A percentile compares a stretch with the other conserved stretches of the same genome.
Evolutionary conservation across 2,888 invertebrate genomes (phyloP).

Genomic region (Pollenia angustigena): DNA sequence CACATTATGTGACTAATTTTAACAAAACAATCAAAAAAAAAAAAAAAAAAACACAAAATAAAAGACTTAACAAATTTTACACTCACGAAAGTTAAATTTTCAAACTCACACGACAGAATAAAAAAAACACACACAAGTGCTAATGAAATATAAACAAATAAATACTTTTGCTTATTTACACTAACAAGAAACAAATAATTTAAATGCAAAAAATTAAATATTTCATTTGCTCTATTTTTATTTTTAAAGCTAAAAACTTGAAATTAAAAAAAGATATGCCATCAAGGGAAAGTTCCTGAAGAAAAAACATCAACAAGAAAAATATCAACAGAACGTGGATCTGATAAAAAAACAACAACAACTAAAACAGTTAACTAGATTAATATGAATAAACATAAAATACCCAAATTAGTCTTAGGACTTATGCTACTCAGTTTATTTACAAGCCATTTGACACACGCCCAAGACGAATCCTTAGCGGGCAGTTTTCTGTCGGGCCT

Average conservation of each 20-base stretch:
- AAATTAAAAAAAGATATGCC: constrained; percentile 62
- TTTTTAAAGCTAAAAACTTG: constrained; percentile 44
- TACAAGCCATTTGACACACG: constrained; percentile 33
- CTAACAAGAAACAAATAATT: neutral
- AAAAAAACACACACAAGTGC: constrained; percentile 1
- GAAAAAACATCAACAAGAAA: neutral
- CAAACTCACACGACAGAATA: too few species aligned
- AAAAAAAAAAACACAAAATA: neutral
- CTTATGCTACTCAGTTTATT: constrained; percentile 69
- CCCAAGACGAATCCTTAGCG: constrained; percentile 90
- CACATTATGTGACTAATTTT: constrained; percentile 25
- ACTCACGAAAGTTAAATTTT: neutral
- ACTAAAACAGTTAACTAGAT: constrained; percentile 10
- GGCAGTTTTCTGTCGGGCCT: constrained; percentile 93
- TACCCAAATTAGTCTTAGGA: constrained; percentile 73
- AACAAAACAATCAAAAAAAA: constrained; percentile 23
- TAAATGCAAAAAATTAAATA: neutral
- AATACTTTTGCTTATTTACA: constrained; percentile 27
- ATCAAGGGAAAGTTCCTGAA: constrained; percentile 70
- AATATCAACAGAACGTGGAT: constrained; percentile 51
- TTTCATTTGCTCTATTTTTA: neutral
- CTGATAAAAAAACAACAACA: constrained; percentile 36
- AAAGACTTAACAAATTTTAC: constrained; percentile 1
- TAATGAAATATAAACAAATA: constrained; percentile 29
- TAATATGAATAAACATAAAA: constrained; percentile 76